Percentiles rank a stretch among this genome's conserved stretches.
Conservation (phyloP, 2,888 invertebrate species). For the Torymus texanus region DNA sequence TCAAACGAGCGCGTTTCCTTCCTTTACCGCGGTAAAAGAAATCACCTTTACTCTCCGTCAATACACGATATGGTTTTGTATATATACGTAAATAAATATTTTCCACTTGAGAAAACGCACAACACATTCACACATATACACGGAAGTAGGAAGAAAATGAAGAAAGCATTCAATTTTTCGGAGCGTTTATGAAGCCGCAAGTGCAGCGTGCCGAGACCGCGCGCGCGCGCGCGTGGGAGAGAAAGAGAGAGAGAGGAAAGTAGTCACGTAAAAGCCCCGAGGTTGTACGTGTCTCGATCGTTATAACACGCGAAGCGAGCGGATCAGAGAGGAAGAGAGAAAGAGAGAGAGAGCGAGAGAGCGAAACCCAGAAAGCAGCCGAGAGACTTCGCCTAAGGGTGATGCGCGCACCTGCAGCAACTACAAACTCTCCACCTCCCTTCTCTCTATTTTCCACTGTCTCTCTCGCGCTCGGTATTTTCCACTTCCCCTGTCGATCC, state of each 20-base stretch:
- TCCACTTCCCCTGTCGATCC: neutral
- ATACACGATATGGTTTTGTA: too few relatives aligned
- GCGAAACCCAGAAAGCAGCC: neutral
- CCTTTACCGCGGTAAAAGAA: too few relatives aligned
- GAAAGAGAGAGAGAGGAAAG: constrained; percentile 15
- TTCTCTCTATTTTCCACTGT: neutral
- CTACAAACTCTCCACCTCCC: neutral
- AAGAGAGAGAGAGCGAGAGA: neutral
- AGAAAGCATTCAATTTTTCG: constrained; percentile 26
- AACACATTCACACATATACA: too few relatives aligned
- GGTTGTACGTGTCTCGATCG: constrained; percentile 55
- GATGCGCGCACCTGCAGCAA: constrained; percentile 7
- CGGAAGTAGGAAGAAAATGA: neutral
- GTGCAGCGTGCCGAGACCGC: neutral
- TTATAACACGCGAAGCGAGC: constrained; percentile 46
- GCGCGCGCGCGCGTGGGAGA: too few relatives aligned
- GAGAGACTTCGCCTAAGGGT: neutral
- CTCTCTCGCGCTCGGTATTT: neutral
- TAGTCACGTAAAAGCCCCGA: constrained; percentile 56
- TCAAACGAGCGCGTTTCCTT: too few relatives aligned
- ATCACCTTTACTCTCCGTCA: too few relatives aligned
- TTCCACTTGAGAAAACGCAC: too few relatives aligned
- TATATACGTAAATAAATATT: too few relatives aligned
- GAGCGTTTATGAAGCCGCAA: constrained; percentile 15
- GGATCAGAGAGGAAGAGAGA: neutral